Evolutionary conservation across 2,113 vertebrate genomes (phyloP), one percentile per base, ranked within the genome.

Genomic region (Nycticorax nycticorax): DNA sequence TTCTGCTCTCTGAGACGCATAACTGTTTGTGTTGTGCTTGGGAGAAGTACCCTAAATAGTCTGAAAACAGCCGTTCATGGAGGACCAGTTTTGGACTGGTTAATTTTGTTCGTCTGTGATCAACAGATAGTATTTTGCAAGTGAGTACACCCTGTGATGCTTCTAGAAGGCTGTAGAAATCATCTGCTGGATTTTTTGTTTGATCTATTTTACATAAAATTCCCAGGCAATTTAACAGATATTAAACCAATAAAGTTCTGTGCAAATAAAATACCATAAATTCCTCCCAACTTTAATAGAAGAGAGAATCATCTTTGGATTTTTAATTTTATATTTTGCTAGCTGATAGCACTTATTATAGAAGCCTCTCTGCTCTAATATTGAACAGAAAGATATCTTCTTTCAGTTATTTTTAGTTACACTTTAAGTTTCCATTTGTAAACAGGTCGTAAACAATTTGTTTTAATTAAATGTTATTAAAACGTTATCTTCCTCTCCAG

Each of bases 381-480:
- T 27, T 45, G 59, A 39, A 56, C 9, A 72, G 62, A 63, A 57
- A 82, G 1, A 57, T 33, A 63, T 72, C 76, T 91, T 86, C 19
- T 88, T 64, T 76, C 20, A 30, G 19, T 63, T 91, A 68, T 21
- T 93, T 80, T 69, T 59, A 92, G 37, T 86, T 17, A 77, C 59
- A 66, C 26, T 67, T 66, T 16, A 68, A 37, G 26, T 57, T 95
- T 88, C 24, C 4, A 27, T 53, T 71, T 90, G 8, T 85, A 80
- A 94, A 32, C 14, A 55, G 33, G 67, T 93, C 18, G 63, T 88
- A 86, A 83, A 66, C 28, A 73, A 33, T 77, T 88, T 93, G 6
- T 87, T 93, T 85, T 55, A 74, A 63, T 91, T 62, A 92, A 94
- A 59, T 63, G 5, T 80, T 93, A 80, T 80, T 88, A 77, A 92